Evolutionary conservation across 2,797 vertebrate genomes (phyloP), one percentile per base, ranked within the genome.

Genomic region (Brachyalestes nurse): DNA sequence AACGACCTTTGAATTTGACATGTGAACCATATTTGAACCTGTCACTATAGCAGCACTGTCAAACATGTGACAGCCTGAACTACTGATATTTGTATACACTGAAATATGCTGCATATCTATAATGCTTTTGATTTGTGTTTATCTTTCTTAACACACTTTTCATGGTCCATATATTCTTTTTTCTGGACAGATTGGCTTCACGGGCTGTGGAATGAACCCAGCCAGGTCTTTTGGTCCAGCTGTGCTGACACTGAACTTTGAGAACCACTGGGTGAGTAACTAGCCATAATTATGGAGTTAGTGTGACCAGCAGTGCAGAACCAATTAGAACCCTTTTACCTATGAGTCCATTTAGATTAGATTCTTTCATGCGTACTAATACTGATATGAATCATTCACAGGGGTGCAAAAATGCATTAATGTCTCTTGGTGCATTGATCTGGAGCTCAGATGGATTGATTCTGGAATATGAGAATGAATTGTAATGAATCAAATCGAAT

Each of bases 161-260:
- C 9, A 55, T 71, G 23, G 10, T 67, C 61, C 38, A 3, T 53
- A 13, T 57, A 5, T 62, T 51, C 12, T 12, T 79, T 3, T 64
- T 66, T 70, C n/a, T 67, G 25, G 19, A 53, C 75, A 87, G 79
- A 88, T 86, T 51, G 75, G 69, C 19, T 80, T 84, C 67, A 87
- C 84, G 0, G 78, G 87, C 55, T 83, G 84, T 79, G 86, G 84
- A 61, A 88, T 88, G 84, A 88, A 87, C 38, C 86, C 86, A 23
- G 87, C 84, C 25, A 57, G 86, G 47, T 86, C 83, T 5, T 85
- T 88, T 69, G 83, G 82, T 70, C 87, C 84, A 62, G 84, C 84
- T 23, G 45, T 82, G 47, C n/a, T 88, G 21, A 72, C 71, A 8
- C 25, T 81, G 45, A 83, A 83, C 58, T 87, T 86, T 51, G 47